Base-by-base conservation (phyloP, 2,888 invertebrate species). In the Xestia ashworthii region DNA sequence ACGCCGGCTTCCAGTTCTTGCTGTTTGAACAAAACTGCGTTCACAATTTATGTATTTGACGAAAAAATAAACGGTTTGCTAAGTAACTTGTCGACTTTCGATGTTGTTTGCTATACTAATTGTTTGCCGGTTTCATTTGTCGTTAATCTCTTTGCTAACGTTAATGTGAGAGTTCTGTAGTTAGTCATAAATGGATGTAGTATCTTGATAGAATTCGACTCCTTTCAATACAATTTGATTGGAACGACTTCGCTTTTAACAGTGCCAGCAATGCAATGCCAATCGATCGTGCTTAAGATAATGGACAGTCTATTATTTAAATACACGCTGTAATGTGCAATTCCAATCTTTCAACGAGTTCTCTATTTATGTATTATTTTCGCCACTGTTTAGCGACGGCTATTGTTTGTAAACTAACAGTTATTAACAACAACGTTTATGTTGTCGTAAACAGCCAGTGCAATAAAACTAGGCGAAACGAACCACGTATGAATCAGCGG, bases 401-500 rank as follows among this genome's bases (percentile, higher is more conserved):
- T 71, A 71, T 80, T 82, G 76, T 82, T 87, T 77, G 58, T 86
- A 58, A 75, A 84, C 65, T 77, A 48, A 50, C 69, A 72, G 62
- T 74, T 78, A 78, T 71, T 75, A 81, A 74, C 71, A 72, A 71
- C 64, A 76, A 81, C 75, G 67, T 77, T 80, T 70, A 76, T 81
- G 58, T 70, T 71, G 71, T 86, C 53, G 69, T 82, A 78, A 86
- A 87, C 70, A 81, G 66, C 41, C 66, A 66, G 68, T 62, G 79
- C 75, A 82, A 77, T 82, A 84, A 76, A 82, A 83, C 78, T 81
- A 83, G 71, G 76, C 80, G 74, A 83, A 78, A 86, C 83, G 70
- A 81, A 82, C 78, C 74, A 79, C 60, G 71, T 75, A 86, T 89
- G 89, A 89, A 87, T 89, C 89, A 73, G 68, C 64, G 81, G 82